Conservation (phyloP, 2,113 vertebrate genomes). For the Leptobrachium ailaonicum region DNA sequence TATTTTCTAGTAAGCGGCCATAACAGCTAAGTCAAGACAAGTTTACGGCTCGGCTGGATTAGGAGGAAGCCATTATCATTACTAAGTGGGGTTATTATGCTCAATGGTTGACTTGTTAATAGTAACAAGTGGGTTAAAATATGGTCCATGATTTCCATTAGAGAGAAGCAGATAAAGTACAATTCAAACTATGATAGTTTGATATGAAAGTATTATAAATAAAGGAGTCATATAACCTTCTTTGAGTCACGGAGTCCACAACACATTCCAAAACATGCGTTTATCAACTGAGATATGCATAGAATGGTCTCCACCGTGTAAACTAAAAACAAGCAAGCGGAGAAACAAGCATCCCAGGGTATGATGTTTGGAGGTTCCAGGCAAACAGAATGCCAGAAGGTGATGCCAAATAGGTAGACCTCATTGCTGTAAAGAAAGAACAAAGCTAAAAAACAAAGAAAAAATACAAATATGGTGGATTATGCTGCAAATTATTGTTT, state of each 20-base stretch:
- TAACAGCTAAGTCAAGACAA: too few relatives aligned
- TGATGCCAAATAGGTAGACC: conserved; percentile 56
- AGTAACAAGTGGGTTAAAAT: too few relatives aligned
- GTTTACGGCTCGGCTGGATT: too few relatives aligned
- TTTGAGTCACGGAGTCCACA: conserved; percentile 65
- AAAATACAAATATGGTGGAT: too few relatives aligned
- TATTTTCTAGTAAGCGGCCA: too few relatives aligned
- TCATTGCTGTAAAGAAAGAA: conserved; percentile 44
- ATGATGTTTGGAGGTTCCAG: conserved; percentile 65
- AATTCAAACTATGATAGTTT: too few relatives aligned
- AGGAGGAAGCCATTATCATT: too few relatives aligned
- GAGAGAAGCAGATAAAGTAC: too few relatives aligned
- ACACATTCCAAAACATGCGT: conserved; percentile 63
- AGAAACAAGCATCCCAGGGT: conserved; percentile 64
- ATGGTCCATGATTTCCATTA: too few relatives aligned
- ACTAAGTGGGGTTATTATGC: too few relatives aligned
- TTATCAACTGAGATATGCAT: conserved; percentile 64
- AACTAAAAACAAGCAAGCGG: conserved; percentile 61
- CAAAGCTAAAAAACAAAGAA: neutral
- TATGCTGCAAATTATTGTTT: too few relatives aligned
- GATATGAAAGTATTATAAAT: neutral
- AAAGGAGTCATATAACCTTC: conserved; percentile 46
- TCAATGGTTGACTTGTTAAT: too few relatives aligned
- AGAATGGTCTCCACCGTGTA: conserved; percentile 64
- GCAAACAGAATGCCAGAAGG: conserved; percentile 63